A percentile compares a stretch with the other conserved stretches of the same genome.
These are phyloP conservation scores for Agapostemon virescens DNA, from an alignment of 2,888 invertebrate genomes.

Conservation along the genomic window DNA sequence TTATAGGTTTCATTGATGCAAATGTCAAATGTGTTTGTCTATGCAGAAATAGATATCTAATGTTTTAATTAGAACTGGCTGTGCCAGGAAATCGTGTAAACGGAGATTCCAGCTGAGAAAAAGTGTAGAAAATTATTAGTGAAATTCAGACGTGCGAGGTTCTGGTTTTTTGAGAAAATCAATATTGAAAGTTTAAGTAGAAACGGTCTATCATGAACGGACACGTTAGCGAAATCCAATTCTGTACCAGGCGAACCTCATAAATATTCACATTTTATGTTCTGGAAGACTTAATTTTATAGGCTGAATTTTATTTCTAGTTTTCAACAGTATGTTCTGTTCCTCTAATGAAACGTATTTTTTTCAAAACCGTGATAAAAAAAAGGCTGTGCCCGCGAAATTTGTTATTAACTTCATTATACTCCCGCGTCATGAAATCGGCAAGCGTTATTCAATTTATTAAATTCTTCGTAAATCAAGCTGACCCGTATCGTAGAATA, in stretches of 20 bases:
- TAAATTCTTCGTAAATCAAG: not conserved
- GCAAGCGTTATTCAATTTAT: not conserved
- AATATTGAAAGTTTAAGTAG: slow-evolving; percentile 8
- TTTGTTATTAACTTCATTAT: not conserved
- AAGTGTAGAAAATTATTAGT: not conserved
- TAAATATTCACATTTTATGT: not conserved
- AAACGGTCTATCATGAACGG: not conserved
- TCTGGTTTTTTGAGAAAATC: not conserved
- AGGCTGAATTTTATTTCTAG: not conserved
- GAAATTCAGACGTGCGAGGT: not conserved
- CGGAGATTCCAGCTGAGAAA: not conserved
- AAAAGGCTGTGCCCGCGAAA: too few species aligned
- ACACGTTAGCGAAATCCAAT: slow-evolving; percentile 6
- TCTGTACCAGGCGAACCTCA: not conserved
- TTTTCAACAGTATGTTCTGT: not conserved
- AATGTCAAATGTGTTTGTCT: too few species aligned
- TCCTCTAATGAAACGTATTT: not conserved
- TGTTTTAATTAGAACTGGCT: not conserved
- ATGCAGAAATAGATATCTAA: not conserved
- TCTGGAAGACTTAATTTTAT: not conserved
- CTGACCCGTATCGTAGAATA: not conserved
- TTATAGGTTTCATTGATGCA: too few species aligned
- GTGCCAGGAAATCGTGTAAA: not conserved
- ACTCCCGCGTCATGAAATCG: not conserved
- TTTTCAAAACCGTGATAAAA: not conserved